phyloP scores from a whole-genome alignment of 2,113 vertebrate species.

The Catharus fuscescens region DNA sequence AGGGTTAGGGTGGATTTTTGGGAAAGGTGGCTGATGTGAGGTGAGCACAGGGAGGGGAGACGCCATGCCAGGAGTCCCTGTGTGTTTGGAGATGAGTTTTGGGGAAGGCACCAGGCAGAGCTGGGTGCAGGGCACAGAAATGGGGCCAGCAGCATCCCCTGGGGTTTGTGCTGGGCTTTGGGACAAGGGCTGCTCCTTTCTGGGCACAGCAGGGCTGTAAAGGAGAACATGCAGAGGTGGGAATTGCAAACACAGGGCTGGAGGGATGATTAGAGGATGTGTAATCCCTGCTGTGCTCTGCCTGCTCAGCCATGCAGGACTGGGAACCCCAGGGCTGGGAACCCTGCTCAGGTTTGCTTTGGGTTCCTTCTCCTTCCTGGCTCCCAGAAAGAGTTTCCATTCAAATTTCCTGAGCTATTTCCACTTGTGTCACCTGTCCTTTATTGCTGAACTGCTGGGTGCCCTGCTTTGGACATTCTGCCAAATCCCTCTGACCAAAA shows the following conservation, averaged over 20 bases:
- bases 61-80: background rate
- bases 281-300: background rate
- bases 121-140: background rate
- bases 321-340: too few relatives aligned
- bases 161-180: background rate
- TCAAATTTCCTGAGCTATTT: background rate
- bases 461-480: background rate
- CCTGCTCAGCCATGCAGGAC: background rate
- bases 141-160: background rate
- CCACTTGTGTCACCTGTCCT: background rate
- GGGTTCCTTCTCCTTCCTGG: background rate
- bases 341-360: background rate
- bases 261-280: background rate
- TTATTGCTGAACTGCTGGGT: rapidly evolving
- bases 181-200: background rate
- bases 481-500: background rate
- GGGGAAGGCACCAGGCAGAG: background rate
- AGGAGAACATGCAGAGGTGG: background rate
- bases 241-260: background rate
- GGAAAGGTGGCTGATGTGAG: background rate
- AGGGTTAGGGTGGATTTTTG: background rate
- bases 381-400: background rate
- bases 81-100: background rate
- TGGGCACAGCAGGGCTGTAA: background rate
- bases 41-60: background rate